Conservation (phyloP, 2,888 invertebrate species). For the Cephalotes varians region DNA sequence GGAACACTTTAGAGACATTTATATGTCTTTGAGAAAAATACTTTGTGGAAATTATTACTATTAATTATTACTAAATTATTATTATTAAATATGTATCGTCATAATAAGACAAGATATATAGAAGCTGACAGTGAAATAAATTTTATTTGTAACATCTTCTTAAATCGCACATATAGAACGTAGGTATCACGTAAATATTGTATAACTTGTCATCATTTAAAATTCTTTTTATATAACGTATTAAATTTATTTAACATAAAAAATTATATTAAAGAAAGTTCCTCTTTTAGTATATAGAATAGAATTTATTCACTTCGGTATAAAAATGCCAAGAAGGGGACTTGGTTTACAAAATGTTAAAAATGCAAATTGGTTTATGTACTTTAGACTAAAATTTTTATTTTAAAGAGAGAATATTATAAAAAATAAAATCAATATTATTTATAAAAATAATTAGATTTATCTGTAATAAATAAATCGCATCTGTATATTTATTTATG, state of each 20-base stretch:
- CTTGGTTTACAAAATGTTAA: too few relatives aligned
- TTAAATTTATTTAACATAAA: too few relatives aligned
- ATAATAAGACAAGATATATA: not conserved
- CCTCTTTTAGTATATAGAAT: too few relatives aligned
- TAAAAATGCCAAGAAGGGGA: too few relatives aligned
- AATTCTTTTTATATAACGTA: too few relatives aligned
- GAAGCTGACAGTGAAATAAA: not conserved
- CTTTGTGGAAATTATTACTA: not conserved
- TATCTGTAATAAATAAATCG: not conserved
- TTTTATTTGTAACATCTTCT: not conserved
- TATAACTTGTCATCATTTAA: not conserved
- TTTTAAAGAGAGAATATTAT: too few relatives aligned
- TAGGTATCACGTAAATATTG: too few relatives aligned
- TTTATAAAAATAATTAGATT: not conserved
- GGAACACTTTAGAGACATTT: not conserved
- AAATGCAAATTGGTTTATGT: too few relatives aligned
- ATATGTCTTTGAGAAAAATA: not conserved
- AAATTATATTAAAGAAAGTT: too few relatives aligned
- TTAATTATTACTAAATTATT: not conserved
- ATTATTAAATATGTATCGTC: not conserved
- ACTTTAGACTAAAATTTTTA: too few relatives aligned
- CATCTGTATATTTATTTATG: not conserved
- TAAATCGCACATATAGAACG: not conserved
- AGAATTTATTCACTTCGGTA: too few relatives aligned
- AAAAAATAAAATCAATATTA: not conserved